Conservation (phyloP, 2,113 vertebrate genomes). For the Enhydra lutris region DNA sequence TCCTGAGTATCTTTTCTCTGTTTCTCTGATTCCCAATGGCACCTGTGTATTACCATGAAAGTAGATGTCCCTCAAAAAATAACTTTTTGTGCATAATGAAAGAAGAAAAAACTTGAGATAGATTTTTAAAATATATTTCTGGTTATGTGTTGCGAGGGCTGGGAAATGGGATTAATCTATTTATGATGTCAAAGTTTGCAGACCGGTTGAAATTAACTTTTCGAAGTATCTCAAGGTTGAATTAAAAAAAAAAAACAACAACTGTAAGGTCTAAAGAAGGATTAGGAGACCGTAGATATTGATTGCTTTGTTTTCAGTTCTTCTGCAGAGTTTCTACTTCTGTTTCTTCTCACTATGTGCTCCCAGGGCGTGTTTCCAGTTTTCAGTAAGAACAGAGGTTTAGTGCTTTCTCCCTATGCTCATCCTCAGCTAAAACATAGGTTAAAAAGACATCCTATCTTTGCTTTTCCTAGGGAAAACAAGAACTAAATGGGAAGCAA, state of each 20-base stretch:
- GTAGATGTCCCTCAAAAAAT: neutral
- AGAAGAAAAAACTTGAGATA: neutral
- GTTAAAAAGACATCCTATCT: neutral
- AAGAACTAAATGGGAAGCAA: neutral
- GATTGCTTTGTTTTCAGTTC: neutral
- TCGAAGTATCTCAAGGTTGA: neutral
- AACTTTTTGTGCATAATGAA: neutral
- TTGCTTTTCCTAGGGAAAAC: neutral
- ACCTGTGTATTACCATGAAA: neutral
- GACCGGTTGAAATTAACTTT: neutral
- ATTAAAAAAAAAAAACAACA: neutral
- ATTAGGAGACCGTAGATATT: neutral
- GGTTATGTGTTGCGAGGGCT: neutral
- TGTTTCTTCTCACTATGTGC: neutral
- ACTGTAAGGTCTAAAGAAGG: neutral
- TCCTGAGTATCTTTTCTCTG: neutral
- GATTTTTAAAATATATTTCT: neutral
- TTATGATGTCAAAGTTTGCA: neutral
- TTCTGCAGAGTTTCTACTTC: neutral
- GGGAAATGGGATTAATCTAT: neutral
- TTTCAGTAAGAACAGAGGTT: neutral
- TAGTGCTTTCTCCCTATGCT: neutral
- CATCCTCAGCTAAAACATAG: neutral
- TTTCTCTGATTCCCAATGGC: neutral
- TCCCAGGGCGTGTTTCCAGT: neutral